Conservation (phyloP, 2,113 vertebrate genomes). For the Dryoscopus gambensis region DNA sequence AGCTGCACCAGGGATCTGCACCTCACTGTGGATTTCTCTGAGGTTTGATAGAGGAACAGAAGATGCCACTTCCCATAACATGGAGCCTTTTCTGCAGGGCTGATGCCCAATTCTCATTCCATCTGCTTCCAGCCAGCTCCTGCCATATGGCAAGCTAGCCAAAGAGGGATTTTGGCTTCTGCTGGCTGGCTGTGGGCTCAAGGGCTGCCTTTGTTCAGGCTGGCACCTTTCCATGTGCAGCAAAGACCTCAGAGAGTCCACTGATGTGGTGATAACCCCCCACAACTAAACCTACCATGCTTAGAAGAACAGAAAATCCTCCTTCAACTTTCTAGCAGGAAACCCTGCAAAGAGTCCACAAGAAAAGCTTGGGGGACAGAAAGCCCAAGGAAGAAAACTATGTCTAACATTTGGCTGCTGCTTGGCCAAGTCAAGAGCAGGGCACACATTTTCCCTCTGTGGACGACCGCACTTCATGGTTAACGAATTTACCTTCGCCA, state of each 20-base stretch:
- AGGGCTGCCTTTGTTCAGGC: background rate
- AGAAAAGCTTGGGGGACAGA: background rate
- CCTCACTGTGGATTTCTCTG: background rate
- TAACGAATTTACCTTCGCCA: background rate
- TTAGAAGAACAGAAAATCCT: background rate
- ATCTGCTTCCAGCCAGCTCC: background rate
- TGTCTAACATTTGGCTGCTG: background rate
- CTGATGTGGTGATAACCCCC: background rate
- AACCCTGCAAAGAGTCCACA: background rate
- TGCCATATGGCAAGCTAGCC: background rate
- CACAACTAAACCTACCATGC: background rate
- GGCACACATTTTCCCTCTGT: background rate
- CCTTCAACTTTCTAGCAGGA: background rate
- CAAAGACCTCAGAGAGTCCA: background rate
- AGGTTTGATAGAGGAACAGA: background rate
- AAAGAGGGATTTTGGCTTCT: background rate
- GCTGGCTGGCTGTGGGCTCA: background rate
- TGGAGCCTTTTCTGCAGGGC: fast-evolving
- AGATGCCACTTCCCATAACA: background rate
- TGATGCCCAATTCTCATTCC: background rate
- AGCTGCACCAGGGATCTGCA: background rate
- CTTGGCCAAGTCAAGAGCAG: background rate
- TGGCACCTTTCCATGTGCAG: background rate
- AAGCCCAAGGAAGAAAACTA: background rate
- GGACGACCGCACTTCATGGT: background rate